Evolutionary conservation across 2,113 vertebrate species (phyloP), one percentile per base, ranked within the genome.

Genomic region (Loxodonta africana): DNA sequence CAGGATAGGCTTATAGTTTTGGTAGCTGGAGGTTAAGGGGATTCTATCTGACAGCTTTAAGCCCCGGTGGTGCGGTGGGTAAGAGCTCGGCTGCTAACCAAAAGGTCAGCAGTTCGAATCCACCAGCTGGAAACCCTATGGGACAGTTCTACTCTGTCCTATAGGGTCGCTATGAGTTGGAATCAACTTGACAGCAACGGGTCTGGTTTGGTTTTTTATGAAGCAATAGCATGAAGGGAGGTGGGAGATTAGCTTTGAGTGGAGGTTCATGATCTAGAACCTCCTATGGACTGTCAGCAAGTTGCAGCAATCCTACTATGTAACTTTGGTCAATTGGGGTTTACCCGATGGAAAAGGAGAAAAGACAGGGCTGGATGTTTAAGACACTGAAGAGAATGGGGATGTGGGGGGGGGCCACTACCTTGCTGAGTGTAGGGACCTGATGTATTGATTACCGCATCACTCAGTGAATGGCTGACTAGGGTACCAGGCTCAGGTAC

Each of bases 351-450:
- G 26, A 23, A 20, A 76, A 20, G 46, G 46, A 81, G n/a, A 69
- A n/a, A 91, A 76, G 51, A 28, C 5, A 30, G n/a, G 33, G 5
- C 9, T 2, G 4, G 9, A 12, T 7, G 9, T 28, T 71, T 77
- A 51, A 23, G 51, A 20, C 33, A 69, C 0, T 18, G 62, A 12
- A 11, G 53, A 60, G 18, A 26, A 48, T 5, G 28, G 5, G 41
- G n/a, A n/a, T 21, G 18, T 3, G 7, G 4, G 41, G 4, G 41
- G 3, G 51, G 62, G 8, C 44, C 41, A 17, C n/a, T 9, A 0
- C 5, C 23, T 62, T 53, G 46, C 20, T 5, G 20, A 77, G n/a
- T 37, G 65, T 17, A 12, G 65, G 12, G 69, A 8, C 87, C 25
- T 28, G n/a, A 78, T 62, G 8, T 28, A 3, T 1, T 8, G 5